These are phyloP conservation scores for Aradus depressus DNA, from an alignment of 2,888 invertebrate species.

Conservation along the genomic window DNA sequence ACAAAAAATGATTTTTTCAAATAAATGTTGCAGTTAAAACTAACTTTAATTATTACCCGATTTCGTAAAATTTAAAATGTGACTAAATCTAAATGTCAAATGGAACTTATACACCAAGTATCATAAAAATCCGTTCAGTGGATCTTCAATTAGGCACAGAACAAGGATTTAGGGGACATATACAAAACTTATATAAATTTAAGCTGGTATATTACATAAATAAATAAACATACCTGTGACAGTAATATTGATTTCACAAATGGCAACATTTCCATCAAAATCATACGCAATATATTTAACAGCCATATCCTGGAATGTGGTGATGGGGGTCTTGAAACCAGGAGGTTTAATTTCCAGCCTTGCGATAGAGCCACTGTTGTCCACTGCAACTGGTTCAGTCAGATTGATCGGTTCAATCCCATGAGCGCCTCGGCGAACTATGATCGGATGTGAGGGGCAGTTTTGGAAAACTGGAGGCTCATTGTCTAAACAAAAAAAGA, in stretches of 20 bases:
- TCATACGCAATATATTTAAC: constrained; percentile 95
- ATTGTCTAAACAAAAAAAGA: constrained; percentile 51
- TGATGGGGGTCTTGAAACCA: constrained; percentile 77
- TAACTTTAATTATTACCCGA: too few species aligned
- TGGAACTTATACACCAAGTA: too few species aligned
- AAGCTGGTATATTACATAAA: not conserved
- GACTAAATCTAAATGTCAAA: too few species aligned
- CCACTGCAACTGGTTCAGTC: constrained; percentile 85
- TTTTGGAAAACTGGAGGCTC: constrained; percentile 95
- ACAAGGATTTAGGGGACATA: too few species aligned
- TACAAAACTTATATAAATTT: not conserved
- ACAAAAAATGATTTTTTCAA: too few species aligned
- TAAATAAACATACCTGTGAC: constrained; percentile 49
- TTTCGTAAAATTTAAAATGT: too few species aligned
- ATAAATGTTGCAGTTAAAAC: too few species aligned
- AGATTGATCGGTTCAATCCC: constrained; percentile 86
- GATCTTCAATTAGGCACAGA: not conserved
- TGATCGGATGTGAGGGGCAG: constrained; percentile 84
- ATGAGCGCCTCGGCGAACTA: constrained; percentile 76
- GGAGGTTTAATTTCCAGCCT: constrained; percentile 84
- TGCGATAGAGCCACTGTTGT: constrained; percentile 90
- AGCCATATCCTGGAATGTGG: constrained; percentile 80
- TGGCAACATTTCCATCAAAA: constrained; percentile 93
- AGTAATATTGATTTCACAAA: constrained; percentile 91
- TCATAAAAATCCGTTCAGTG: too few species aligned